Base-by-base conservation (phyloP, 2,888 invertebrate species). In the Tholera decimalis region DNA sequence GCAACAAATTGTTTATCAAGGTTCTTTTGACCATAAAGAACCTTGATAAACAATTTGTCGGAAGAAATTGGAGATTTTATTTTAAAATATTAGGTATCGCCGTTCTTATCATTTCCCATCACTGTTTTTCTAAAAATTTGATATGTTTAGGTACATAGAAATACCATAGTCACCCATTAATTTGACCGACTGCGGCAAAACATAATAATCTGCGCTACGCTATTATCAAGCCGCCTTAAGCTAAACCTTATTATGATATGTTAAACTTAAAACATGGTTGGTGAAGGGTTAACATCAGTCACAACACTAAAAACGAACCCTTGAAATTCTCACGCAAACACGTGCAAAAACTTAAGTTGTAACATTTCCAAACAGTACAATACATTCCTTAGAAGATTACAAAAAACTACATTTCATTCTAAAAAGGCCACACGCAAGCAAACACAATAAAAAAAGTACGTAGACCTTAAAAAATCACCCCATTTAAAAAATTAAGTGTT, bases 401-500 rank as follows among this genome's bases (percentile, higher is more conserved):
- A 74, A 62, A 70, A 75, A 72, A 58, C 11, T 60, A 24, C 28
- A 57, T 66, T 70, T 61, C 33, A 70, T 65, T 47, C 47, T 37
- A 64, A 75, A 79, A 60, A 7, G 79, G 79, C 81, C 81, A 81
- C 85, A 83, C 85, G 65, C 81, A 82, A 55, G 47, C 59, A 47
- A 26, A 55, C 51, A 63, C 35, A 60, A 73, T 70, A 80, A 77
- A 77, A n/a, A 69, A 67, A 68, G 63, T 59, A 51, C 11, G 46
- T 44, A 44, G 24, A 82, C 80, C 82, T 3, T 83, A 88, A 90
- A 72, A 82, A 77, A 77, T 88, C 89, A 92, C 90, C 92, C 93
- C 43, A 92, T 87, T 88, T 84, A 83, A 89, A 89, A 89, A 89
- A 83, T 79, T 79, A 78, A 82, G 79, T 74, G 81, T 84, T 88